Evolutionary conservation across 2,888 invertebrate species (phyloP), one percentile per base, ranked within the genome.

Genomic region (Corythucha ciliata): DNA sequence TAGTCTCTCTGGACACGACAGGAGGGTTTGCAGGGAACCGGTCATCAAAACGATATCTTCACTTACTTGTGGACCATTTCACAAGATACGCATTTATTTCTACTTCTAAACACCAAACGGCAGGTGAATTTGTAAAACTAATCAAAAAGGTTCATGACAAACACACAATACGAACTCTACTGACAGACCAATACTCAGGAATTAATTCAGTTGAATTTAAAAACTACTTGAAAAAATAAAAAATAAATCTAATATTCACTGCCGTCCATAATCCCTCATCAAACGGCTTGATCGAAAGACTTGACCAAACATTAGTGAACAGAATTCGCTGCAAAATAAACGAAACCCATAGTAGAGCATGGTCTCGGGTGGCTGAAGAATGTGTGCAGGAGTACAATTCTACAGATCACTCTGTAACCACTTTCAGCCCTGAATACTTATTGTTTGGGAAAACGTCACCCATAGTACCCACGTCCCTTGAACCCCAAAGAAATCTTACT

Each of bases 131-230:
- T 37, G 58, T 64, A 8, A 40, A 33, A 60, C 8, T 25, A 44
- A 40, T 40, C 10, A 36, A 36, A 14, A 36, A 36, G 16, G 36
- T 36, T 14, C 36, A 36, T 36, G 36, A 36, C 7, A 36, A 41
- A 24, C 44, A 44, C 20, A 29, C 4, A 44, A 63, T 63, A 48
- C 56, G 40, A 20, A 60, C 56, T 33, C 41, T 65, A n/a, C 48
- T 66, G 6, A 46, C 62, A n/a, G 64, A 64, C 51, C 64, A 65
- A 60, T 64, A 64, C 47, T 59, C 62, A 8, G 63, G 63, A 32
- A 61, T 65, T 49, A 64, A 64, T 53, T 63, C 63, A 10, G 60
- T 56, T 37, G 61, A 63, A 54, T 62, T 65, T 25, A 64, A 64
- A 55, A 42, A 53, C 14, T 64, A 58, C 57, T 49, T 63, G 52